Evolutionary conservation across 1,140 invertebrate species (phyloP).

Genomic region (Calephelis virginiensis): DNA sequence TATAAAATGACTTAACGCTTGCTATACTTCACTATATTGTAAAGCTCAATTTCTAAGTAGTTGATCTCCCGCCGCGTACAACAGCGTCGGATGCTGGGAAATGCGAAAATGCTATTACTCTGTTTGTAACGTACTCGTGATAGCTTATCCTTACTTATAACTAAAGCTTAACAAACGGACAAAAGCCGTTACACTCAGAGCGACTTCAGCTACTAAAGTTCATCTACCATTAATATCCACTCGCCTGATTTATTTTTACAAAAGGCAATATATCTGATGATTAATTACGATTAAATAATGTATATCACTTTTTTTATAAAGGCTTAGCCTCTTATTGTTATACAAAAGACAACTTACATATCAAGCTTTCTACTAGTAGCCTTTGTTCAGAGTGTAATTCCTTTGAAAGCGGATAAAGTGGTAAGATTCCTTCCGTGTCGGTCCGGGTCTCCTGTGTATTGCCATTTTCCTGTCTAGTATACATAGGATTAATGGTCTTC

Average conservation of each 20-base stretch:
- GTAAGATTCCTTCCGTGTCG: too few relatives aligned
- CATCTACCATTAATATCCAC: conserved; percentile 2
- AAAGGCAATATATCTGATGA: background rate
- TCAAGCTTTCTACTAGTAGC: too few relatives aligned
- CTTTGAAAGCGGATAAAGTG: too few relatives aligned
- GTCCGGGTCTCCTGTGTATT: too few relatives aligned
- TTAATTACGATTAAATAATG: background rate
- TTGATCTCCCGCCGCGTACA: conserved; percentile 40
- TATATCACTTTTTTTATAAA: background rate
- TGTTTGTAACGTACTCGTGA: conserved; percentile 34
- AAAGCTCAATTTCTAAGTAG: conserved; percentile 15
- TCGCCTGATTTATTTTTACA: background rate
- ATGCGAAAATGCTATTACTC: conserved; percentile 53
- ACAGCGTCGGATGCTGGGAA: conserved; percentile 38
- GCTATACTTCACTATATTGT: conserved; percentile 1
- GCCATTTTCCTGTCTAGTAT: too few relatives aligned
- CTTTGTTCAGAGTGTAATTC: too few relatives aligned
- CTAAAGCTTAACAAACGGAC: conserved; percentile 25
- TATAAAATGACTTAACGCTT: background rate
- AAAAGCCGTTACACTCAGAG: conserved; percentile 16
- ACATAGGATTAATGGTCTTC: too few relatives aligned
- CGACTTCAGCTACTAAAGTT: background rate
- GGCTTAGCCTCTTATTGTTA: background rate
- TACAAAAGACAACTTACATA: background rate
- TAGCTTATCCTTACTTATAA: conserved; percentile 43